Percentiles rank a stretch among this genome's conserved stretches.
These are phyloP conservation scores for Phyllopteryx taeniolatus DNA, from an alignment of 2,113 vertebrate species.

Conservation along the genomic window DNA sequence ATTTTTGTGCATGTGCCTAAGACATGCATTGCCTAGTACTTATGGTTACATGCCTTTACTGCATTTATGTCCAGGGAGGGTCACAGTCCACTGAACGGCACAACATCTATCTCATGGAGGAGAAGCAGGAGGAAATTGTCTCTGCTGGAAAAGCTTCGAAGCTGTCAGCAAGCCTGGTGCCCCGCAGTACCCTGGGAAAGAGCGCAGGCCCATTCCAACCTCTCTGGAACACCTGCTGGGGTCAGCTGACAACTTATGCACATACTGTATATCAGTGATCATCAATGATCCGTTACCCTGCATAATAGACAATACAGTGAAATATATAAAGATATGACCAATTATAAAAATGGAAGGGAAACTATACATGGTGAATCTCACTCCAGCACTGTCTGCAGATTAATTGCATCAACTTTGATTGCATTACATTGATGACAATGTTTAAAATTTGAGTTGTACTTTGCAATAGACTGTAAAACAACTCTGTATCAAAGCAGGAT, in stretches of 20 bases:
- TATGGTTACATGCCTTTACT: background rate
- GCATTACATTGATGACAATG: no score
- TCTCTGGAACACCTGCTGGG: slow-evolving; percentile 72
- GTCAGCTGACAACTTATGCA: slow-evolving; percentile 56
- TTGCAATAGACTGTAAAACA: background rate
- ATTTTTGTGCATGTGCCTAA: background rate
- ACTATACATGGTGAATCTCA: no score
- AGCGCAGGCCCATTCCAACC: slow-evolving; percentile 56
- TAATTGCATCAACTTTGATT: no score
- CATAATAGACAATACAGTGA: background rate
- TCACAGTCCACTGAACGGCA: slow-evolving; percentile 51
- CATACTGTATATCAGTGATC: background rate
- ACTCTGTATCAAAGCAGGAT: background rate
- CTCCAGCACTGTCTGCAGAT: no score
- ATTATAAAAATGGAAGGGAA: background rate
- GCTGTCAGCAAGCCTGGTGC: slow-evolving; percentile 75
- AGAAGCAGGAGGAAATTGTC: slow-evolving; percentile 40
- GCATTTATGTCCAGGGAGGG: slow-evolving; percentile 42
- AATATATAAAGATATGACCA: background rate
- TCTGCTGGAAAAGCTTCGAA: slow-evolving; percentile 67
- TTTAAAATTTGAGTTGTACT: background rate
- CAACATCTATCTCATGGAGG: slow-evolving; percentile 58
- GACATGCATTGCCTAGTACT: background rate
- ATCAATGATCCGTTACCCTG: background rate
- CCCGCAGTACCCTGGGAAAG: slow-evolving; percentile 55